Conservation (phyloP, 92 coral and sea anemone genomes). For the Galaxea fascicularis region DNA sequence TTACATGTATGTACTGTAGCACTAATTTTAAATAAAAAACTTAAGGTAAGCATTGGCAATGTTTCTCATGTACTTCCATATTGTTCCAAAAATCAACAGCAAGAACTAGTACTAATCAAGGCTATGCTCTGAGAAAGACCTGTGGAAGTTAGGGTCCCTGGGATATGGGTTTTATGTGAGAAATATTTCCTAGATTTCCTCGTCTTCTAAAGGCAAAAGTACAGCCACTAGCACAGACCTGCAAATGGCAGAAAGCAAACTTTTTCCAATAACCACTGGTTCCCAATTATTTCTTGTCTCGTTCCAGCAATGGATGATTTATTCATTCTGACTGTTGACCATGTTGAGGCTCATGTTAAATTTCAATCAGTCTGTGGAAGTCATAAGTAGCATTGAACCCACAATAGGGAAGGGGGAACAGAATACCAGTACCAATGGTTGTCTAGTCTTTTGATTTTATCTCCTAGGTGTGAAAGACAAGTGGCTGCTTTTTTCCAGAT, state of each 20-base stretch:
- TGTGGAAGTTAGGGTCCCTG: neutral
- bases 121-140: neutral
- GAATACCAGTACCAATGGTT: no score
- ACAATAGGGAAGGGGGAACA: no score
- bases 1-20: conserved; percentile 11
- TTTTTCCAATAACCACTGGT: neutral
- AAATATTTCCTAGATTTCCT: neutral
- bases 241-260: neutral
- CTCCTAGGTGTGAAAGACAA: no score
- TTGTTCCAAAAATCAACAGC: neutral
- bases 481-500: no score
- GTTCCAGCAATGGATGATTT: no score
- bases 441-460: no score
- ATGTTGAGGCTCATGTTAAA: neutral
- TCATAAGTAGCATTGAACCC: neutral
- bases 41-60: conserved; percentile 2
- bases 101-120: neutral
- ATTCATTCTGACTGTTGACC: no score
- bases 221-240: neutral
- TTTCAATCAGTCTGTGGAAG: neutral
- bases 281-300: no score
- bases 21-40: neutral
- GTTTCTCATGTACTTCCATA: neutral
- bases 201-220: neutral
- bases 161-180: neutral